Base-by-base conservation (phyloP, 2,113 vertebrate genomes). In the Pedetes capensis region DNA sequence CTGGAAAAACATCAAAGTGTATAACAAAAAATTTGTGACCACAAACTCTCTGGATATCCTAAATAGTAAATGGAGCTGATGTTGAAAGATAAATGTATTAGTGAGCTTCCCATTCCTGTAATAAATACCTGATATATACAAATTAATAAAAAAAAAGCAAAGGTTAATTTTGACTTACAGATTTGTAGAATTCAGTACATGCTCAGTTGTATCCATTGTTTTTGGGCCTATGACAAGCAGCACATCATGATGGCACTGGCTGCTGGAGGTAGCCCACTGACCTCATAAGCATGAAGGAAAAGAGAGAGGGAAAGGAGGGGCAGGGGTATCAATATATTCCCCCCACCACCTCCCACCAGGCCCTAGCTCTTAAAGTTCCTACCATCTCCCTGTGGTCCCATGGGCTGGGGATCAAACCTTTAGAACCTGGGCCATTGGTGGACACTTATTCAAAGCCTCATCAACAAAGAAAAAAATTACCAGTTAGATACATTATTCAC, bases 211-310 rank as follows among this genome's bases (percentile, higher is more conserved):
- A 8, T 1, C 32, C n/a, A 23, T 42, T 49, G 23, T 3, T n/a
- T 18, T 23, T 37, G 39, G 42, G 8, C 20, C 57, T n/a, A 1
- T n/a, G 37, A 4, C 8, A 42, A 63, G 29, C 42, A 53, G 29
- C 2, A 34, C 22, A 25, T 39, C 10, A 9, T 20, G 14, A 27
- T 2, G 3, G 27, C 6, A 42, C 3, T 39, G 14, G 1, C 14
- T 18, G 22, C 5, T 63, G 10, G 4, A 71, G 3, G 20, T 20
- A 32, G 7, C 22, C 49, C 12, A 7, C 39, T 42, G 4, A 10
- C 9, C 5, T 53, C 25, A 16, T 25, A 2, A 17, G 22, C 11
- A 49, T 13, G 10, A 93, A 71, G 10, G 27, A 42, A 87, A 32
- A 72, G 2, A 4, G 14, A 39, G 25, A 44, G 4, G 29, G 44